Conservation (phyloP, 2,888 invertebrate genomes). For the Trypoxylon attenuatum region DNA sequence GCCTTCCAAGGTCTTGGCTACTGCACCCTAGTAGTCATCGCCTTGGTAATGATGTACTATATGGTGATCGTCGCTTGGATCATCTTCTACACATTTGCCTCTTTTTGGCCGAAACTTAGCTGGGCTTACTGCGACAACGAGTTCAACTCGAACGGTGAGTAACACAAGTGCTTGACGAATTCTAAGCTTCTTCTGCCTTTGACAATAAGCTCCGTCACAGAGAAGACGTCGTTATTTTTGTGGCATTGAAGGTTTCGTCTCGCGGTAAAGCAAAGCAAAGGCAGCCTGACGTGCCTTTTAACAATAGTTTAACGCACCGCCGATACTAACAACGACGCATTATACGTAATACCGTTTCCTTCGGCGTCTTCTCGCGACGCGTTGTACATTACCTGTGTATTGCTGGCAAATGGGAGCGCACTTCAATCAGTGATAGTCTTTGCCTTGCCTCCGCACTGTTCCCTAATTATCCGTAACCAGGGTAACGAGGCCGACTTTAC, state of each 20-base stretch:
- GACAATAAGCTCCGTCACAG: not conserved
- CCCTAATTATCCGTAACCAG: conserved; percentile 33
- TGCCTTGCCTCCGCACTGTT: conserved; percentile 8
- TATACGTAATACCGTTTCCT: conserved; percentile 10
- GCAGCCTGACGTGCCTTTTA: not conserved
- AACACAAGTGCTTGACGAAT: no score
- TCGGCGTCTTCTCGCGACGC: not conserved
- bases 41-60: conserved; percentile 85
- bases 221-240: not conserved
- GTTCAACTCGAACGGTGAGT: conserved; percentile 80
- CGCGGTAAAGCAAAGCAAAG: no score
- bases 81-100: conserved; percentile 84
- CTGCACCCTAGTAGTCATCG: conserved; percentile 82
- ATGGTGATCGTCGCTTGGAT: conserved; percentile 89
- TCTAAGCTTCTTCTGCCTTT: not conserved
- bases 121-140: conserved; percentile 83
- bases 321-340: no score
- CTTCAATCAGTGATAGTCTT: conserved; percentile 27
- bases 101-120: conserved; percentile 79
- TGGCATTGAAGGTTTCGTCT: no score
- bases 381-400: no score
- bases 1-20: conserved; percentile 78
- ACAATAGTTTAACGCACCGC: not conserved
- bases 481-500: conserved; percentile 25
- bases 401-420: conserved; percentile 17